Conservation (phyloP, 2,113 vertebrate genomes). For the Nannospalax galili region DNA sequence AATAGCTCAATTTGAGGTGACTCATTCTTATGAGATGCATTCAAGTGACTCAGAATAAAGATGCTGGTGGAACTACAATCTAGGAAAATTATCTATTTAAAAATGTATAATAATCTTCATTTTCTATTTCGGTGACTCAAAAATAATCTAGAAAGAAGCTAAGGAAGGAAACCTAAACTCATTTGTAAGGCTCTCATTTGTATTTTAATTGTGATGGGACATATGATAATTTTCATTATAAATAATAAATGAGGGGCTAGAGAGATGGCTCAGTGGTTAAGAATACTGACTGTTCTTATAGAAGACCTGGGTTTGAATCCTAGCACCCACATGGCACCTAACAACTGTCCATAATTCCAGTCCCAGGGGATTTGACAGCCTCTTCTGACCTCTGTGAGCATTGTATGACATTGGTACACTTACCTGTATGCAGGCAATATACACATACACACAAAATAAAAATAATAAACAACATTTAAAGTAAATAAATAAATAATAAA, state of each 20-base stretch:
- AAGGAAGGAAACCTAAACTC: conserved; percentile 47
- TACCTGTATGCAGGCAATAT: too few species aligned
- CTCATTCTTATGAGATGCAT: conserved; percentile 66
- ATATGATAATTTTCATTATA: neutral
- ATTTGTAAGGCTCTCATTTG: neutral
- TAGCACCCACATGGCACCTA: too few species aligned
- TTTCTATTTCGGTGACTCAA: conserved; percentile 1
- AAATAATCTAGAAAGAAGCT: conserved; percentile 23
- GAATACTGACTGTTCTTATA: too few species aligned
- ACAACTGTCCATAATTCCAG: too few species aligned
- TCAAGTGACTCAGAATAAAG: conserved; percentile 62
- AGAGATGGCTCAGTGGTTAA: too few species aligned
- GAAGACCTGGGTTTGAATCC: too few species aligned
- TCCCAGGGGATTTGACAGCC: too few species aligned
- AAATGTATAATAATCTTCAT: conserved; percentile 28
- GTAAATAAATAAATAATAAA: conserved; percentile 42
- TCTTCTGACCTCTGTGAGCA: too few species aligned
- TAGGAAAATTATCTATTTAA: conserved; percentile 52
- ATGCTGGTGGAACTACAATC: conserved; percentile 43
- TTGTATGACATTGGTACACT: too few species aligned
- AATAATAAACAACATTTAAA: too few species aligned
- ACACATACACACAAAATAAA: too few species aligned
- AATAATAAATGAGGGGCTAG: conserved; percentile 40
- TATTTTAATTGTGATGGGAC: conserved; percentile 8
- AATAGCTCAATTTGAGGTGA: conserved; percentile 69